Percentiles rank a stretch among this genome's conserved stretches.
Evolutionary conservation across 2,888 invertebrate genomes (phyloP).

Genomic region (Horisme vitalbata): DNA sequence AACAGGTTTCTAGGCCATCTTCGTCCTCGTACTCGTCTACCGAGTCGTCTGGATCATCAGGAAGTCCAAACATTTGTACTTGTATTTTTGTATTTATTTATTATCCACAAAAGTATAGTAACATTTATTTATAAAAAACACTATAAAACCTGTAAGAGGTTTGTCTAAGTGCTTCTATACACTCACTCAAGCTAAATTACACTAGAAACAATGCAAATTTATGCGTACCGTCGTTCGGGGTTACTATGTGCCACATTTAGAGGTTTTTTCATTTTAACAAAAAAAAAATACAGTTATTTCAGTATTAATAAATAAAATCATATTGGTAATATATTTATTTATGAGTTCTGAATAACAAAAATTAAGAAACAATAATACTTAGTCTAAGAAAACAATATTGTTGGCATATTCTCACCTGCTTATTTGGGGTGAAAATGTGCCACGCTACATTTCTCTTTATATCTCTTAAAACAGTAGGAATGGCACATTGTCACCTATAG

Average conservation of each 20-base stretch:
- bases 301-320: conserved; percentile 10
- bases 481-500: conserved; percentile 16
- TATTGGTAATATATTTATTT: conserved; percentile 6
- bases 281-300: conserved; percentile 10
- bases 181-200: too few relatives aligned
- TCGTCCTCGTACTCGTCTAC: conserved; percentile 25
- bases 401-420: conserved; percentile 13
- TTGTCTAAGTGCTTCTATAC: too few relatives aligned
- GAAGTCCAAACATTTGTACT: conserved; percentile 28
- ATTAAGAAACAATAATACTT: conserved; percentile 16
- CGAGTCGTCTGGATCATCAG: conserved; percentile 25
- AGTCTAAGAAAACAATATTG: conserved; percentile 13
- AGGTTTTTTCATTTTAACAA: conserved; percentile 11
- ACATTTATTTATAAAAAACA: too few relatives aligned
- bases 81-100: too few relatives aligned
- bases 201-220: too few relatives aligned
- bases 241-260: conserved; percentile 15
- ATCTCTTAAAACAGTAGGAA: conserved; percentile 7
- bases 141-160: too few relatives aligned
- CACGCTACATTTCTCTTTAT: conserved; percentile 9
- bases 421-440: conserved; percentile 15
- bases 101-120: too few relatives aligned
- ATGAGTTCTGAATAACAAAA: conserved; percentile 2
- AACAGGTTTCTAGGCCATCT: conserved; percentile 11
- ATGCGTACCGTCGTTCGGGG: conserved; percentile 3